Conservation (phyloP, 2,888 invertebrate species). For the Formica aserva region DNA sequence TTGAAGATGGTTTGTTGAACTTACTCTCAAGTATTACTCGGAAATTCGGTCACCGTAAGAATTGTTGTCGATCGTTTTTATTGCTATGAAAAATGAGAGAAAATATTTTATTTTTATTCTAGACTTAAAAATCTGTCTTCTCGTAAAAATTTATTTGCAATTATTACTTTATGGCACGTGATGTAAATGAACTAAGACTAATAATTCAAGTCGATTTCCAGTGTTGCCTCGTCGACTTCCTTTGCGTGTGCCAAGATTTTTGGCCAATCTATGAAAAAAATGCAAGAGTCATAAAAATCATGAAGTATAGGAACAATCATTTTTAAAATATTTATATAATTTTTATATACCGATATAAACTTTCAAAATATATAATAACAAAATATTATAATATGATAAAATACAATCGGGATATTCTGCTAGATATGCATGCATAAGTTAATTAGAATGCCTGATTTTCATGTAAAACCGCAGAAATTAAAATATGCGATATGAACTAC, state of each 20-base stretch:
- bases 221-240: constrained; percentile 94
- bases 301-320: not conserved
- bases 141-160: not conserved
- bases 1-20: constrained; percentile 66
- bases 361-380: not conserved
- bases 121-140: not conserved
- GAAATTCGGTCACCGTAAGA: constrained; percentile 69
- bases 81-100: constrained; percentile 40
- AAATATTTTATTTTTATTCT: not conserved
- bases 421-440: not conserved
- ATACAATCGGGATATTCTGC: not conserved
- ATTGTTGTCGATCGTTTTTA: constrained; percentile 47
- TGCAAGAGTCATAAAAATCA: constrained; percentile 4
- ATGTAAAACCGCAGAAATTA: not conserved
- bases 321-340: not conserved
- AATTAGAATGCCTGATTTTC: not conserved
- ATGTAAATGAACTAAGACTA: constrained; percentile 93
- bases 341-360: not conserved
- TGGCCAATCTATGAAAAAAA: constrained; percentile 89
- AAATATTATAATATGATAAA: not conserved
- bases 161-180: constrained; percentile 92
- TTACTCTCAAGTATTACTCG: constrained; percentile 63
- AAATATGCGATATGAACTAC: not conserved
- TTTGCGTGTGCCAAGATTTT: constrained; percentile 93
- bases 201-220: constrained; percentile 94